phyloP scores from a whole-genome alignment of 2,113 vertebrate genomes.

The Petroica traversi region DNA sequence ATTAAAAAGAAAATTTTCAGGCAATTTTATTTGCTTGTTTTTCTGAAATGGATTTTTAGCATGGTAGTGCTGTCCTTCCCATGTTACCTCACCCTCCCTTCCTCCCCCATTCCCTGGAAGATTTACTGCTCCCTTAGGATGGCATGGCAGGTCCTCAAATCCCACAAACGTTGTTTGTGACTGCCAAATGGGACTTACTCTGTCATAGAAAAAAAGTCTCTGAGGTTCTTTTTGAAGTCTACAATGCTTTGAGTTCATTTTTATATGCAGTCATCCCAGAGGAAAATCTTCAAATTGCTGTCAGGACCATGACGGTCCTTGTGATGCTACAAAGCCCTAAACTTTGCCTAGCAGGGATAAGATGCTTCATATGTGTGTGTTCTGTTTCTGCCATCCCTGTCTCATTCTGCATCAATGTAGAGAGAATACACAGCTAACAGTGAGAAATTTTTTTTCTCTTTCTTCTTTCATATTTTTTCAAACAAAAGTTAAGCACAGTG shows the following conservation, averaged over 20 bases:
- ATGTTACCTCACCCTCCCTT: neutral
- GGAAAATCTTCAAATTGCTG: slow-evolving; percentile 20
- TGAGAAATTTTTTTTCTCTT: neutral
- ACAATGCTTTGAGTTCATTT: neutral
- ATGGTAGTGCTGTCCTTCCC: neutral
- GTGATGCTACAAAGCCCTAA: neutral
- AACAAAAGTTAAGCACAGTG: neutral
- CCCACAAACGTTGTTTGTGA: neutral
- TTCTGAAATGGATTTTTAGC: neutral
- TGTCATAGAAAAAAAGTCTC: neutral
- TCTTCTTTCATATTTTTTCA: neutral
- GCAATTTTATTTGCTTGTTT: neutral
- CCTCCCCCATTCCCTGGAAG: neutral
- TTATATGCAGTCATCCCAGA: neutral
- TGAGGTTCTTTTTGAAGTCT: slow-evolving; percentile 3
- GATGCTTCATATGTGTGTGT: rapidly evolving
- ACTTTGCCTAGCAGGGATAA: neutral
- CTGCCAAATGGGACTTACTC: neutral
- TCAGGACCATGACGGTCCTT: neutral
- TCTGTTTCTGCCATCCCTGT: neutral
- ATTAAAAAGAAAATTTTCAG: neutral
- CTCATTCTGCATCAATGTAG: neutral
- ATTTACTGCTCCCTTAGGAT: neutral
- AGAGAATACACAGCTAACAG: neutral
- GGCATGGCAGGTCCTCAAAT: neutral